Base-by-base conservation (phyloP, 2,888 invertebrate species). In the Hartigia nigra region DNA sequence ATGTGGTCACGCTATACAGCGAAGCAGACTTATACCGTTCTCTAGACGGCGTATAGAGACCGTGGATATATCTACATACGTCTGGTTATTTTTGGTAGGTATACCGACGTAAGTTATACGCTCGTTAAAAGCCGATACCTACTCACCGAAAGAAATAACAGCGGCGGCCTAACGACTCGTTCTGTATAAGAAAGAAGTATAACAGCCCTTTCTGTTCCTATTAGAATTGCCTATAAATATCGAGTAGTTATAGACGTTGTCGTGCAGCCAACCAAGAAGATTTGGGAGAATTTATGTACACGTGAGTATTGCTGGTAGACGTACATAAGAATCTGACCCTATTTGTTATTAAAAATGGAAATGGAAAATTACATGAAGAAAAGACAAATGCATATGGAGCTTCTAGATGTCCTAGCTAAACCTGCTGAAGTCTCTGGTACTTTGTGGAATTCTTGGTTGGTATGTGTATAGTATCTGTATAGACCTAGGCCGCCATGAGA, bases 1-100 rank as follows among this genome's bases (percentile, higher is more conserved):
- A 89, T 89, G 90, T 87, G 89, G 87, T 88, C 83, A 84, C 82
- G 78, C 82, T 76, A 69, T 79, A 79, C 72, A 76, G 76, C 78
- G 70, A 75, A 75, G 32, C 82, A 80, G 84, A 85, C 79, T 84
- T 84, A 82, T 80, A 79, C 72, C 70, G 55, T 75, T 78, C 77
- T 81, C 79, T 72, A 79, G 79, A 81, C 81, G 31, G 72, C 72
- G 72, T 55, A 77, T 77, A 77, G 80, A 31, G 72, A 79, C 82
- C 82, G 81, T 81, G 81, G 79, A 81, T 81, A 81, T 80, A 82
- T 82, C 83, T 78, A 81, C 78, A 82, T 83, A 79, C 83, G 80
- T 81, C 78, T 81, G 78, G 84, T 84, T 87, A 87, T 87, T 87
- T 87, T 86, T 83, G 82, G 85, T 82, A 76, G 82, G 82, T 83